phyloP scores from a whole-genome alignment of 2,797 vertebrate genomes.

The Adelosebastes latens region DNA sequence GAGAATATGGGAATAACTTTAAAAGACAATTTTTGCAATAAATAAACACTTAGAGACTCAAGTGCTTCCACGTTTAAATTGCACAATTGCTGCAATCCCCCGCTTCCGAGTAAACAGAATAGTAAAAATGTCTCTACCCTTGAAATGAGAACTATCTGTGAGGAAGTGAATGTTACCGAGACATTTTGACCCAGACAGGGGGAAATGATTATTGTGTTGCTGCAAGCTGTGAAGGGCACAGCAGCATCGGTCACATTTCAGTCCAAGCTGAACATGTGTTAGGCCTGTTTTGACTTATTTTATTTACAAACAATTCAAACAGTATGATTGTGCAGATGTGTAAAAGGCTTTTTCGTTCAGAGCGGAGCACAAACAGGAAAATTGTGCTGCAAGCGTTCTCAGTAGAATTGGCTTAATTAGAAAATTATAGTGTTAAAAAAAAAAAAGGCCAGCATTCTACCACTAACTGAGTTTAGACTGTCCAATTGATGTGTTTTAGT shows the following conservation, averaged over 20 bases:
- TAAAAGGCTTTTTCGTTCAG: too few relatives aligned
- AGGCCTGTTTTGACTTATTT: not conserved
- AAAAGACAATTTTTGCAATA: not conserved
- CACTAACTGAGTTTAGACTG: not conserved
- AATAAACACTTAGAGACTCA: not conserved
- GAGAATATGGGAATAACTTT: not conserved
- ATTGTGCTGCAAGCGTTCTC: not conserved
- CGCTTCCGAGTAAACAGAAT: constrained; percentile 70
- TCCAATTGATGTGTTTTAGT: constrained; percentile 1
- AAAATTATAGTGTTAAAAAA: not conserved
- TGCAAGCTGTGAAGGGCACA: constrained; percentile 48
- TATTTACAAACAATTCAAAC: not conserved
- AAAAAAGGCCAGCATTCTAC: not conserved
- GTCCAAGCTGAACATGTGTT: not conserved
- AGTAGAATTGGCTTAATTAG: constrained; percentile 33
- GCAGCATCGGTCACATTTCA: constrained; percentile 12
- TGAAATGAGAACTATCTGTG: constrained; percentile 83
- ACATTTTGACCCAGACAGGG: constrained; percentile 81
- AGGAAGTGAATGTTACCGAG: constrained; percentile 80
- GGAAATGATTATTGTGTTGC: constrained; percentile 75
- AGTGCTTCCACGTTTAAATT: not conserved
- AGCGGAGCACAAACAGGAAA: not conserved
- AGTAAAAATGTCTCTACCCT: constrained; percentile 62
- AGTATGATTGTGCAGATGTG: too few relatives aligned
- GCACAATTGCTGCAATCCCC: constrained; percentile 41